Evolutionary conservation across 2,797 vertebrate genomes (phyloP).

Genomic region (Centroberyx gerrardi): DNA sequence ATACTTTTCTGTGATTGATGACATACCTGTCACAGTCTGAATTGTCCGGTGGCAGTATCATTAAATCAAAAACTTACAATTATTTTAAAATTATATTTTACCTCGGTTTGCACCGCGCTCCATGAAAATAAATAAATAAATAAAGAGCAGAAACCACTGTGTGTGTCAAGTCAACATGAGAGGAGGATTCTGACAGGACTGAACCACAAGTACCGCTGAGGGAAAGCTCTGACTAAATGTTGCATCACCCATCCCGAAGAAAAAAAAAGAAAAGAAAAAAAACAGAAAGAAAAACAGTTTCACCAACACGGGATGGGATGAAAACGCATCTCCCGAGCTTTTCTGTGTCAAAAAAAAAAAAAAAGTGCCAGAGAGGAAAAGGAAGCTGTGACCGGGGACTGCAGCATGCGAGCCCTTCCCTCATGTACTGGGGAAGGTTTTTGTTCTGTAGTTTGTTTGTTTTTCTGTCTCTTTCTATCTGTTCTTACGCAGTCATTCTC

Average conservation of each 20-base stretch:
- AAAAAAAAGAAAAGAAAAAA: neutral
- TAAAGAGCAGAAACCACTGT: neutral
- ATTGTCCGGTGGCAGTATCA: neutral
- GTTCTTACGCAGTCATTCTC: neutral
- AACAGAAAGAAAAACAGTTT: neutral
- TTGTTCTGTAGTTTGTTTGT: conserved; percentile 9
- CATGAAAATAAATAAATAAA: neutral
- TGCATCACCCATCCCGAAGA: conserved; percentile 53
- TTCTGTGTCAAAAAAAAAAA: conserved; percentile 15
- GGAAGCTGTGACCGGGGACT: conserved; percentile 12
- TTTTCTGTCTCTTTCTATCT: neutral
- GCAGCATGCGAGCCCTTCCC: neutral
- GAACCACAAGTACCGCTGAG: conserved; percentile 23
- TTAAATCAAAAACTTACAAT: neutral
- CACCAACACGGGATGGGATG: conserved; percentile 1
- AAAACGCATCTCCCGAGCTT: conserved; percentile 35
- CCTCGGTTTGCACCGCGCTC: neutral
- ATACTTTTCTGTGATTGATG: neutral
- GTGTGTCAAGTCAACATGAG: neutral
- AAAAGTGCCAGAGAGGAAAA: conserved; percentile 13
- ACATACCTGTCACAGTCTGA: neutral
- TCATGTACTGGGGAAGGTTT: conserved; percentile 18
- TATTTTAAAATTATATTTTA: neutral
- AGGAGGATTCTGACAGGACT: conserved; percentile 44
- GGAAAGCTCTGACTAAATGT: conserved; percentile 64